These are phyloP conservation scores for Cephus pulcher DNA, from an alignment of 2,888 invertebrate species.

Conservation along the genomic window DNA sequence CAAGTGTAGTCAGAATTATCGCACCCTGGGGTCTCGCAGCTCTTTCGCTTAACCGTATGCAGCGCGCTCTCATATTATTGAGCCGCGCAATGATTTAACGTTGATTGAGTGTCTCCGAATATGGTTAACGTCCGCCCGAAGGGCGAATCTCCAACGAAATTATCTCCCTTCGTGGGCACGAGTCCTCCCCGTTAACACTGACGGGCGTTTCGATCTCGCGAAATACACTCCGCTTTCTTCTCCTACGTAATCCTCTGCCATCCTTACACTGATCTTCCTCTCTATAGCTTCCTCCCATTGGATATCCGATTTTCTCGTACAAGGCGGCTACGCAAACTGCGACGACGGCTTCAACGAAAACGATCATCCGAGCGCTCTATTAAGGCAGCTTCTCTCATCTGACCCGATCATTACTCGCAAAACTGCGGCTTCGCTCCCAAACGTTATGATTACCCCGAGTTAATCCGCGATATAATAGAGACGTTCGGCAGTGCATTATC, in stretches of 20 bases:
- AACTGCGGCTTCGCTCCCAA: slow-evolving; percentile 19
- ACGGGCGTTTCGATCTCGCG: neutral
- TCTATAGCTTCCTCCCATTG: neutral
- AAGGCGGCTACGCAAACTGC: neutral
- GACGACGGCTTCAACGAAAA: neutral
- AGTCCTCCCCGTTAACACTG: neutral
- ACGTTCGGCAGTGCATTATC: slow-evolving; percentile 49
- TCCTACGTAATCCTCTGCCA: neutral
- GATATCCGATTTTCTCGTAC: neutral
- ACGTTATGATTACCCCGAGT: slow-evolving; percentile 52
- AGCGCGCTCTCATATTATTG: slow-evolving; percentile 30
- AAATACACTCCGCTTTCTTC: neutral
- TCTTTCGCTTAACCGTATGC: slow-evolving; percentile 1
- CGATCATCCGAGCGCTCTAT: neutral
- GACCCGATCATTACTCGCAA: slow-evolving; percentile 30
- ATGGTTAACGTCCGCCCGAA: slow-evolving; percentile 33
- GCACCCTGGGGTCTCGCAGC: slow-evolving; percentile 28
- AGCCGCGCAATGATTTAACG: slow-evolving; percentile 42
- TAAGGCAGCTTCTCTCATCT: neutral
- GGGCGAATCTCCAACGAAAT: slow-evolving; percentile 29
- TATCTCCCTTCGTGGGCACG: slow-evolving; percentile 15
- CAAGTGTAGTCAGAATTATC: slow-evolving; percentile 35
- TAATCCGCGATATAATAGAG: slow-evolving; percentile 57
- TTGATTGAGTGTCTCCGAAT: slow-evolving; percentile 47
- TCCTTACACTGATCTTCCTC: neutral